Conservation (phyloP, 2,888 invertebrate genomes). For the Iselma pallidipennis region DNA sequence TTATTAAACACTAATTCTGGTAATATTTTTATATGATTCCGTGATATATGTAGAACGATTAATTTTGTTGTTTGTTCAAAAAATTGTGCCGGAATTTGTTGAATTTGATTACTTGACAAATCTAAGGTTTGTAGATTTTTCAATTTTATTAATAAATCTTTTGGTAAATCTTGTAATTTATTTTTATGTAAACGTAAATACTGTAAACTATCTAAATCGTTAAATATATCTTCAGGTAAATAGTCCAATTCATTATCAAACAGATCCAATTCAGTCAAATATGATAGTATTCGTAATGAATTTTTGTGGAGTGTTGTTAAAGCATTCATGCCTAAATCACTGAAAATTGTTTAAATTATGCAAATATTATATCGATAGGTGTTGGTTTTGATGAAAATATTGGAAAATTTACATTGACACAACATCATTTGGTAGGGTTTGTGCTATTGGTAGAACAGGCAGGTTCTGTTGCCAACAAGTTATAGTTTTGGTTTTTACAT, state of each 20-base stretch:
- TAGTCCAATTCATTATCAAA: slow-evolving; percentile 74
- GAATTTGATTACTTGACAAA: slow-evolving; percentile 68
- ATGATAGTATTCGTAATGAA: slow-evolving; percentile 67
- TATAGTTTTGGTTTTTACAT: slow-evolving; percentile 65
- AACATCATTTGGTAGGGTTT: slow-evolving; percentile 68
- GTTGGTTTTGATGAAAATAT: background rate
- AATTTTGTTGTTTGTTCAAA: slow-evolving; percentile 64
- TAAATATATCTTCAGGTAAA: slow-evolving; percentile 68
- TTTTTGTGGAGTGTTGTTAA: slow-evolving; percentile 70
- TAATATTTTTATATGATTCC: slow-evolving; percentile 65
- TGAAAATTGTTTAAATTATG: slow-evolving; percentile 52
- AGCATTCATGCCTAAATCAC: slow-evolving; percentile 73
- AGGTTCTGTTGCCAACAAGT: slow-evolving; percentile 72
- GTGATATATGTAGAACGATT: slow-evolving; percentile 67
- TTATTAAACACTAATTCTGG: slow-evolving; percentile 64
- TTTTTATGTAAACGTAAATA: slow-evolving; percentile 70
- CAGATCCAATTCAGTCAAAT: slow-evolving; percentile 69
- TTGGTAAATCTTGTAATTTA: slow-evolving; percentile 64
- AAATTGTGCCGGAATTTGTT: slow-evolving; percentile 61
- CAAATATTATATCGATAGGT: background rate
- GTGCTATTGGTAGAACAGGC: slow-evolving; percentile 62
- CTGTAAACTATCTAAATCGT: slow-evolving; percentile 64
- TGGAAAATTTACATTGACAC: slow-evolving; percentile 62
- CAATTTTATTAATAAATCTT: slow-evolving; percentile 62
- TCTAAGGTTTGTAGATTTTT: slow-evolving; percentile 70